phyloP scores from a whole-genome alignment of 2,797 vertebrate genomes.

The Pantherophis alleghaniensis region DNA sequence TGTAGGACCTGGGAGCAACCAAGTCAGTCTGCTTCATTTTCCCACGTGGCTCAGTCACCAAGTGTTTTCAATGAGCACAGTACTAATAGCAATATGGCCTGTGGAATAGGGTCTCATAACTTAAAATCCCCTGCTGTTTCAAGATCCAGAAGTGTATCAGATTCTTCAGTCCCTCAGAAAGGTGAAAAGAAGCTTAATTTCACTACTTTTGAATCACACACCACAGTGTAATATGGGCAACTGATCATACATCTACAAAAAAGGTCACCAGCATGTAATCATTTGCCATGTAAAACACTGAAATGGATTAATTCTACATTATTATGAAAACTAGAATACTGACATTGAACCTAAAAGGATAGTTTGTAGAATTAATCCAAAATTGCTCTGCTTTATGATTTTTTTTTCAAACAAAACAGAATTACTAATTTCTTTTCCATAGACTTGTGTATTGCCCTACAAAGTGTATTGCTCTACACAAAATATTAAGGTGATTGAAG shows the following conservation, averaged over 20 bases:
- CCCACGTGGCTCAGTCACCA: constrained; percentile 85
- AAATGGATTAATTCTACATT: neutral
- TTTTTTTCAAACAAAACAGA: neutral
- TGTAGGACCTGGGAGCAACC: constrained; percentile 93
- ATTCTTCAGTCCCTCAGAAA: constrained; percentile 92
- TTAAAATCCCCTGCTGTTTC: constrained; percentile 90
- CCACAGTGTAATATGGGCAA: neutral
- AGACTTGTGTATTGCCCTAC: neutral
- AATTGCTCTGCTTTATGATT: neutral
- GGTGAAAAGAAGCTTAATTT: constrained; percentile 68
- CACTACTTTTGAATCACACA: neutral
- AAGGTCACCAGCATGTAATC: neutral
- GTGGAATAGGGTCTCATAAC: constrained; percentile 78
- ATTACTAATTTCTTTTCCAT: neutral
- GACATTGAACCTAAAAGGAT: neutral
- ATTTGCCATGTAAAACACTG: neutral
- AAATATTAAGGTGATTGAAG: neutral
- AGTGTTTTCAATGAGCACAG: constrained; percentile 86
- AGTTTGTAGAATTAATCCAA: neutral
- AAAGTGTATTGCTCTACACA: neutral
- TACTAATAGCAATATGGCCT: constrained; percentile 79
- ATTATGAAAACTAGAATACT: neutral
- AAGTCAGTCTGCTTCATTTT: constrained; percentile 77
- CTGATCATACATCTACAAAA: neutral
- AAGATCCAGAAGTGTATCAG: constrained; percentile 91